Base-by-base conservation (phyloP, 2,797 vertebrate genomes). In the Sternotherus odoratus region DNA sequence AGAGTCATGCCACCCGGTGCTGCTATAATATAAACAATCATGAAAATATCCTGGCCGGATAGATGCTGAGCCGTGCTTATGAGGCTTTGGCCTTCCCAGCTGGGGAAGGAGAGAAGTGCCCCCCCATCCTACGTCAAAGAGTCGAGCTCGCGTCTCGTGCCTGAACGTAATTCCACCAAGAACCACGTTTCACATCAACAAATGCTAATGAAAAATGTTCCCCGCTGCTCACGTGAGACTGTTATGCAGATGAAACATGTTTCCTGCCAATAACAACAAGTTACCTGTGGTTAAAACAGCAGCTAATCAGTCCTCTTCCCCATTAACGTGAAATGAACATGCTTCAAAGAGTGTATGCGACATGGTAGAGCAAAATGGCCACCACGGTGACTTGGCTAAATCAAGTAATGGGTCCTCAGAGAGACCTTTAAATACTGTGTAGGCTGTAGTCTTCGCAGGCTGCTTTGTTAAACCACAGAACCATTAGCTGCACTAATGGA, bases 271-370 rank as follows among this genome's bases (percentile, higher is more conserved):
- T 95, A 92, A 95, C 63, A 2, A 96, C 90, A 94, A 95, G 95
- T 97, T 97, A 97, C 96, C 95, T 95, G 95, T 28, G 9, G 92
- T 97, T 97, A 97, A 96, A 97, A 89, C 93, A 94, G 95, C 94
- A 96, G 91, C 93, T 97, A 95, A 97, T 95, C 96, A 96, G 96
- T 89, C 94, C 95, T 93, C 90, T 49, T 94, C 92, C 86, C 95
- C 93, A 96, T 94, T 96, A 97, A 92, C 0, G 19, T 87, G 92
- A 95, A 95, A 96, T 69, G 77, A 96, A 96, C 94, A 91, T 0
- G 1, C 91, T 66, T n/a, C 89, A 89, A 86, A 72, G 89, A 33
- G 82, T 85, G 54, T 84, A 83, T 90, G 54, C 84, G 87, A 84
- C 94, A 82, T 2, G 9, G 49, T 88, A 87, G 77, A 85, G 91